Base-by-base conservation (phyloP, 1,140 invertebrate genomes). In the Drosophila asahinai region DNA sequence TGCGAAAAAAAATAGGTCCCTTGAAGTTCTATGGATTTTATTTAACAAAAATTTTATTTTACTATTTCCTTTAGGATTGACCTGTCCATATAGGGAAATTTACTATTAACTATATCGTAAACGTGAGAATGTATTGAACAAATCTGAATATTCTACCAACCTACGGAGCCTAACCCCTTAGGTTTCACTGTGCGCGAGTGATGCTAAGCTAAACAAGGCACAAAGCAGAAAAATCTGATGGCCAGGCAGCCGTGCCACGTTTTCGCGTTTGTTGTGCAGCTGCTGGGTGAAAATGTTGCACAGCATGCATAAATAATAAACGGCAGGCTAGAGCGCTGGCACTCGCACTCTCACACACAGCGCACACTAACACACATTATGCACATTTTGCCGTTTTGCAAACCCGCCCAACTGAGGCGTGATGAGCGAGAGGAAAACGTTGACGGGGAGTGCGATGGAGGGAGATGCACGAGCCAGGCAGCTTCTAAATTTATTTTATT, bases 401-500 rank as follows among this genome's bases (percentile, higher is more conserved):
- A 66, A 38, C 75, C 80, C 75, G 75, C 81, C 72, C 81, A 70
- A 77, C 81, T 77, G 79, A 76, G 79, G 83, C 82, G 82, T 78
- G 68, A 82, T 55, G 40, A 47, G 43, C 8, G 40, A n/a, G 19
- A 36, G 5, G 36, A 58, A 25, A 33, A 11, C 33, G 36, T 54
- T 11, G 43, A 19, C 11, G 15, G 9, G 47, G 22, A 25, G 25
- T 22, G 25, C 48, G n/a, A 14, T 17, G 25, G 55, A 63, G 45
- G 75, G 11, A 33, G 64, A 58, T 51, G 71, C 61, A 42, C 25
- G 70, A 57, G 70, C 77, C 80, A 80, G 75, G 82, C 84, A 80
- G 71, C 54, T 90, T 86, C 86, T 90, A 90, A 90, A 90, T 90
- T 90, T 90, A 90, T 90, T 90, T 90, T 90, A 90, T 90, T 90